A percentile compares a stretch with the other conserved stretches of the same genome.
Evolutionary conservation across 1,140 invertebrate species (phyloP).

Genomic region (Amphibalanus amphitrite): DNA sequence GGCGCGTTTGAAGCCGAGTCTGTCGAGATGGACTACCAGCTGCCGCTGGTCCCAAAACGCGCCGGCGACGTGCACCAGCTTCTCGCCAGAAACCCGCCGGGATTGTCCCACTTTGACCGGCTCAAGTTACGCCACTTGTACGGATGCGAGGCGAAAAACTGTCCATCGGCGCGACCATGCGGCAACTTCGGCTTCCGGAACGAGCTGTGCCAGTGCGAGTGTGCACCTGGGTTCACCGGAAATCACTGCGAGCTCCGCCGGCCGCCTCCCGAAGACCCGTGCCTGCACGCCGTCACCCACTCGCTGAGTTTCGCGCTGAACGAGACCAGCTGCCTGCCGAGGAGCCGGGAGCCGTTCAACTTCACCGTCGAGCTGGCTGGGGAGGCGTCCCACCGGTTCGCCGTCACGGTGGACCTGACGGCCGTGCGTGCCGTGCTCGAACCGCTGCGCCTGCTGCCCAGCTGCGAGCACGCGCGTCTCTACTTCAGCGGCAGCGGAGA

Average conservation of each 20-base stretch:
- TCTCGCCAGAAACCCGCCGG: background rate
- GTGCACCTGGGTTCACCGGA: background rate
- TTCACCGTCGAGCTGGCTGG: background rate
- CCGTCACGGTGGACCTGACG: background rate
- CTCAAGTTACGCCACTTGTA: background rate
- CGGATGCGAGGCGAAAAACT: background rate
- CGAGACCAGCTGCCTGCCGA: background rate
- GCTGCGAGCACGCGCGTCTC: background rate
- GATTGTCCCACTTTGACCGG: background rate
- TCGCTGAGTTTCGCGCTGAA: background rate
- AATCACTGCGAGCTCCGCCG: background rate
- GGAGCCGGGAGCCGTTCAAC: background rate
- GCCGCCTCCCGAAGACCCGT: background rate
- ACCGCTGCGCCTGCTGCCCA: background rate
- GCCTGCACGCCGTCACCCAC: background rate
- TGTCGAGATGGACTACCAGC: background rate
- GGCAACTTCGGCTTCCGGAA: background rate
- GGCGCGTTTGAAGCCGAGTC: background rate
- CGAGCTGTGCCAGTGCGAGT: background rate
- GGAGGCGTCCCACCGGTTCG: background rate
- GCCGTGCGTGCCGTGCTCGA: background rate
- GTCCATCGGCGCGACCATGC: background rate
- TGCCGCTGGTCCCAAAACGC: background rate
- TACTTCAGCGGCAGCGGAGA: background rate
- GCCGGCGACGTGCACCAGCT: background rate